Evolutionary conservation across 2,797 vertebrate genomes (phyloP), one percentile per base, ranked within the genome.

Genomic region (Galago senegalensis): DNA sequence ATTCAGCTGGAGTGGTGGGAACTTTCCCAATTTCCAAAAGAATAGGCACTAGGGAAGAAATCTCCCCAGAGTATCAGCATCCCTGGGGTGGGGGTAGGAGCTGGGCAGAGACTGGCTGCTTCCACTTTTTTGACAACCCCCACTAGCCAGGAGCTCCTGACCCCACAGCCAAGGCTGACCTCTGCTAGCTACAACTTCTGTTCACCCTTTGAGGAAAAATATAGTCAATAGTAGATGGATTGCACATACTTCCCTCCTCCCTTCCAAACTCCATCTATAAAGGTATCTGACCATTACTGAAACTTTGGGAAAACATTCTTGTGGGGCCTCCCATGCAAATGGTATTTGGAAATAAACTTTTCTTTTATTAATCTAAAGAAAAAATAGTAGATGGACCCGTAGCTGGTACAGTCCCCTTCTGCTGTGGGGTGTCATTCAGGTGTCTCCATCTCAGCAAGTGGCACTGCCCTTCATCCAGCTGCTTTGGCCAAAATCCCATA

Each of bases 61-160:
- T 16, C 10, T 46, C 58, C 40, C 56, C 46, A 7, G 0, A 11
- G 27, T 10, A 18, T 27, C 31, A 4, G 7, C 1, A 1, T 9
- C 70, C 12, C 82, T 25, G 88, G 16, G 12, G 0, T 53, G 14
- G 49, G 49, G 49, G 49, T 53, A 14, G 13, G 49, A n/a, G 5
- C 40, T 25, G 3, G 75, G 27, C 18, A 14, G 21, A 27, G 10
- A 6, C 2, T 7, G n/a, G 34, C 11, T 2, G n/a, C 40, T 76
- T 13, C 63, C 61, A 27, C 2, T 13, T 37, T 43, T 23, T 21
- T 8, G 13, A 9, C 12, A 60, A 4, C 25, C 13, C 1, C 13
- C 29, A 49, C 40, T 20, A 6, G 0, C 67, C 9, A 6, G 58
- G 56, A 53, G 8, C 27, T 31, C 23, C 34, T 7, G 1, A 2